Base-by-base conservation (phyloP, 2,888 invertebrate genomes). In the Athalia rosae region DNA sequence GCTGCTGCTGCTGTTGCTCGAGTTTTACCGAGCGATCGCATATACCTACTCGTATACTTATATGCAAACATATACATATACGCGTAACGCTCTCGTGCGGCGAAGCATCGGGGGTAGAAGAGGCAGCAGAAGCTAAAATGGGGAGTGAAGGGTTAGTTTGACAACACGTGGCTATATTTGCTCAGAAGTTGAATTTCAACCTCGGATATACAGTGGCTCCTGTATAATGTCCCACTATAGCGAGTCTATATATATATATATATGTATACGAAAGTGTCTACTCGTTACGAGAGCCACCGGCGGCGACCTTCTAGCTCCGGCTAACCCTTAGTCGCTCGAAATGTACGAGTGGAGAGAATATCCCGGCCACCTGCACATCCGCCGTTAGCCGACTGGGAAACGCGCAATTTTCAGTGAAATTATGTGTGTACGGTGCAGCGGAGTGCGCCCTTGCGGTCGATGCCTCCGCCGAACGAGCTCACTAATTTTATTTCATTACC, bases 161-260 rank as follows among this genome's bases (percentile, higher is more conserved):
- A 62, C 63, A 74, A 64, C 84, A 84, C 84, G 84, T 84, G 85
- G 80, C 84, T 79, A 80, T 85, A 85, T 86, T 84, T 85, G 81
- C 82, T 79, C 77, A 82, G 82, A 71, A 71, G 71, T 71, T 71
- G 58, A 45, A 64, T 47, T n/a, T 50, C 56, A n/a, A n/a, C 43
- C 6, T 8, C 45, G 45, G 6, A 56, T 58, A 15, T 13, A 11
- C 3, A 47, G 11, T 41, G 45, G 15, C 64, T 64, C 15, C 8
- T 41, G 41, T 58, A 58, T 58, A 6, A 43, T 45, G 13, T 15
- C 58, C 56, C 58, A 71, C 6, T 4, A 45, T 48, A 53, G 41
- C 28, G 47, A 13, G 47, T 64, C 47, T 13, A 4, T 64, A 64
- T n/a, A n/a, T n/a, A n/a, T n/a, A n/a, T n/a, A n/a, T n/a, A n/a